A percentile compares a stretch with the other conserved stretches of the same genome.
These are phyloP conservation scores for Drosophila picticornis DNA, from an alignment of 2,888 invertebrate genomes.

Conservation along the genomic window DNA sequence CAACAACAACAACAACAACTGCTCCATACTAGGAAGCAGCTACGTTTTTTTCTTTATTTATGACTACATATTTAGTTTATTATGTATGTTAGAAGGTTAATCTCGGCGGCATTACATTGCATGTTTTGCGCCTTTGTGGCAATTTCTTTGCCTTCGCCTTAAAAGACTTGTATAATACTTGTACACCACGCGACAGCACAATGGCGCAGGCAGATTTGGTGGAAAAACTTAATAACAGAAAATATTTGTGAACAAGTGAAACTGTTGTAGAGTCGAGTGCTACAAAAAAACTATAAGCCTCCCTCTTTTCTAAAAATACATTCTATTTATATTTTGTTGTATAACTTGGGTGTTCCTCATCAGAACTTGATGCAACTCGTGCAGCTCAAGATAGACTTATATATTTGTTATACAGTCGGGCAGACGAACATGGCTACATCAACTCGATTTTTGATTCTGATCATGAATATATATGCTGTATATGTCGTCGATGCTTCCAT, in stretches of 20 bases:
- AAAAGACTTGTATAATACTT: conserved; percentile 5
- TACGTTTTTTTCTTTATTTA: conserved; percentile 44
- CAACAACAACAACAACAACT: not conserved
- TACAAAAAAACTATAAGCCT: not conserved
- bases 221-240: not conserved
- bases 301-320: not conserved
- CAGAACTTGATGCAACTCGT: not conserved
- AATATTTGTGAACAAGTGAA: not conserved
- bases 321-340: not conserved
- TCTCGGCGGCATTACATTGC: conserved; percentile 73
- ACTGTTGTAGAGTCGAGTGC: not conserved
- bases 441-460: not conserved
- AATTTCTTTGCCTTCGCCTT: conserved; percentile 51
- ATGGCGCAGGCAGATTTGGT: not conserved
- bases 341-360: not conserved
- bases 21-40: conserved; percentile 46
- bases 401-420: no score
- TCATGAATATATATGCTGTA: not conserved
- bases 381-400: not conserved
- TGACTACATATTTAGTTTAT: conserved; percentile 64
- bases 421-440: no score
- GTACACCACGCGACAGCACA: not conserved
- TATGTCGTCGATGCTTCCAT: not conserved
- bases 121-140: conserved; percentile 61
- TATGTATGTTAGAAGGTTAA: conserved; percentile 81